Conservation (phyloP, 2,113 vertebrate genomes). For the Panthera leo region DNA sequence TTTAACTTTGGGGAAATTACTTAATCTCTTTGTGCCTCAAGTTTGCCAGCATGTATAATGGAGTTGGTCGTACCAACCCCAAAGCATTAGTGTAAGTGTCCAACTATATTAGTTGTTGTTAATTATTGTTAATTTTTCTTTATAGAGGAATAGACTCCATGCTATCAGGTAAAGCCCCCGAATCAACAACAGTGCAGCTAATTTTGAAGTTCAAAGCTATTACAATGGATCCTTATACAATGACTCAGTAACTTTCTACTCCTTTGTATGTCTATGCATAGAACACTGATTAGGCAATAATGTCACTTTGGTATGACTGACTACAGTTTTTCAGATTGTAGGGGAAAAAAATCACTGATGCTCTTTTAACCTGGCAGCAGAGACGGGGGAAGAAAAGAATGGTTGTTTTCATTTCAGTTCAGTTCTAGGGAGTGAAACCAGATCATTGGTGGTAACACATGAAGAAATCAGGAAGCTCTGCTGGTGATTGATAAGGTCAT, state of each 20-base stretch:
- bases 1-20: not conserved
- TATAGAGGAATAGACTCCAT: not conserved
- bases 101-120: not conserved
- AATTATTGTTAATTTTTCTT: not conserved
- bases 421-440: not conserved
- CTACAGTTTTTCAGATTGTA: not conserved
- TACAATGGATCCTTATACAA: not conserved
- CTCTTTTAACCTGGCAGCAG: constrained; percentile 22
- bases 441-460: not conserved
- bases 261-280: not conserved
- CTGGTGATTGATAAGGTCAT: not conserved
- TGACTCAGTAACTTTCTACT: not conserved
- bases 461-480: not conserved
- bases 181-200: not conserved
- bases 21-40: not conserved
- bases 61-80: not conserved
- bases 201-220: constrained; percentile 29
- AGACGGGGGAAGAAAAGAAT: not conserved
- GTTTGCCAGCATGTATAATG: not conserved
- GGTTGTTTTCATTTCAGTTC: not conserved
- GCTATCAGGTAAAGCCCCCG: not conserved
- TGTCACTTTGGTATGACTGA: not conserved
- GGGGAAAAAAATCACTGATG: not conserved
- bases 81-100: not conserved
- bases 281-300: not conserved